Base-by-base conservation (phyloP, 2,888 invertebrate genomes). In the Priocnemis perturbator region DNA sequence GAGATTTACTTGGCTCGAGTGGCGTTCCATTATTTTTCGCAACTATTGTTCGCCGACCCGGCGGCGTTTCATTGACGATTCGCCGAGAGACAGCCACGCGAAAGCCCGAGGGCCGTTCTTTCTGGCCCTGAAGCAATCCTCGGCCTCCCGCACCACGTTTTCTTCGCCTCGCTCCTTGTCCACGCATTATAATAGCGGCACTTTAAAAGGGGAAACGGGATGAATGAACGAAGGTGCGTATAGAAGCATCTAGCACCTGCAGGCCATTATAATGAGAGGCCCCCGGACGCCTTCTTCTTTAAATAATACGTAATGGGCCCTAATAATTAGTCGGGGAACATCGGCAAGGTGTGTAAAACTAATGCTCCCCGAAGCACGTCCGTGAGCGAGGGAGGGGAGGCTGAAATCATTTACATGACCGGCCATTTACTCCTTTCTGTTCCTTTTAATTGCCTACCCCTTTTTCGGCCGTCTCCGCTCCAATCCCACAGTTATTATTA, bases 261-360 rank as follows among this genome's bases (percentile, higher is more conserved):
- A 74, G 73, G 63, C 82, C 77, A 75, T 81, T 81, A 82, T 81
- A 81, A 82, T 79, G 74, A 80, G 74, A 66, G 72, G 71, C 57
- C 37, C 26, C 71, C 59, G 80, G 58, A 77, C 65, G 76, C 70
- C 74, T 77, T 68, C 78, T 78, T 79, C 78, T 81, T 81, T 79
- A 81, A 79, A 82, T 79, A 83, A 82, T 76, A 81, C 75, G 79
- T 82, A 83, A 82, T 82, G 81, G 79, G 80, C 72, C 78, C 77
- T 81, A 82, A 82, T 82, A 82, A 82, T 82, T 82, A 82, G 82
- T 76, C 77, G 77, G 63, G 64, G 68, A 72, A 78, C 76, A 73
- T 76, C 65, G 65, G 64, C 57, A 50, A 64, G 68, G 73, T 76
- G 77, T 78, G 74, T 74, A 72, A 77, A 78, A 75, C 78, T 80